Conservation (phyloP, 2,797 vertebrate genomes). For the Peromyscus nudipes region DNA sequence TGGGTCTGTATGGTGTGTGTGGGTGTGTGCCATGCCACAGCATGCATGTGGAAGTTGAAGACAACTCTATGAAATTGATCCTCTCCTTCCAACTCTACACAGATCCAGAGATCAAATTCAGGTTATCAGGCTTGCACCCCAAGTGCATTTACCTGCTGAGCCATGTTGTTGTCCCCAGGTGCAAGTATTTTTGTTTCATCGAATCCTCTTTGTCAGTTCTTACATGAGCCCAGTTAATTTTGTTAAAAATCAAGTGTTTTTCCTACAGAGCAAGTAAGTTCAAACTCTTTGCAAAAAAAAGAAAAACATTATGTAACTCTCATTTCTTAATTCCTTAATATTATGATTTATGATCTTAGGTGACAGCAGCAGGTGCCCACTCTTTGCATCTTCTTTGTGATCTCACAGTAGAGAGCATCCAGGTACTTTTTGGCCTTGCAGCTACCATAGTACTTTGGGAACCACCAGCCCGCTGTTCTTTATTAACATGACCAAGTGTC, state of each 20-base stretch:
- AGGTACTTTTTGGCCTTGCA: neutral
- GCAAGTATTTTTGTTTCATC: neutral
- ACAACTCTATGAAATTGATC: neutral
- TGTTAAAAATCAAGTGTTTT: neutral
- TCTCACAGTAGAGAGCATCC: neutral
- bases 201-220: neutral
- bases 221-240: neutral
- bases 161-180: neutral
- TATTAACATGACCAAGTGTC: conserved; percentile 24
- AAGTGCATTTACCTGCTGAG: neutral
- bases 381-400: neutral
- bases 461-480: neutral
- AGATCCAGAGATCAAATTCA: neutral
- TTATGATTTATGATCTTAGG: neutral
- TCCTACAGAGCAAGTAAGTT: conserved; percentile 6
- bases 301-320: neutral
- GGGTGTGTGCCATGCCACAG: neutral
- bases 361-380: neutral
- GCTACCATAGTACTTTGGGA: neutral
- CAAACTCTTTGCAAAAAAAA: conserved; percentile 27
- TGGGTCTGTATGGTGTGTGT: neutral
- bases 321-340: neutral
- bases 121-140: neutral
- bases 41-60: neutral
- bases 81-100: neutral